Percentiles rank a stretch among this genome's conserved stretches.
phyloP scores from a whole-genome alignment of 2,113 vertebrate genomes.

The Sebastes fasciatus region DNA sequence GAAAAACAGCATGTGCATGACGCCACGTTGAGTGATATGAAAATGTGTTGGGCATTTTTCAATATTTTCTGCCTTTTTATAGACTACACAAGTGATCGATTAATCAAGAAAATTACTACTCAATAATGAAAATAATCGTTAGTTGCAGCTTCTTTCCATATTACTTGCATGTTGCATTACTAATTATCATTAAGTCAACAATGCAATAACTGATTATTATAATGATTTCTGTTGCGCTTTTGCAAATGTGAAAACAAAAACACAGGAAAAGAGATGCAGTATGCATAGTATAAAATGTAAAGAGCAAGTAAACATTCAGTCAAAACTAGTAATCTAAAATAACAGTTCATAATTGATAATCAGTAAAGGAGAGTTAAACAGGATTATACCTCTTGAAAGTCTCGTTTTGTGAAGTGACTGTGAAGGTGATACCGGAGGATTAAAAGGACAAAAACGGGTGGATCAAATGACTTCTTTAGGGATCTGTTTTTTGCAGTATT shows the following conservation, averaged over 20 bases:
- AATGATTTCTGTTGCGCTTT: not conserved
- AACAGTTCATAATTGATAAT: not conserved
- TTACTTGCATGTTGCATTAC: not conserved
- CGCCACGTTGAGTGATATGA: not conserved
- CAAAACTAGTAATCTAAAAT: not conserved
- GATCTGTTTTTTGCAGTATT: slow-evolving; percentile 26
- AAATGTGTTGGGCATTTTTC: not conserved
- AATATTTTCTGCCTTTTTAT: not conserved
- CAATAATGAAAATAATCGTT: not conserved
- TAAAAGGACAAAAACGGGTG: not conserved
- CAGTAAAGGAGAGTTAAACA: not conserved
- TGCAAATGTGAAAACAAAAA: not conserved
- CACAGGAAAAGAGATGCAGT: not conserved
- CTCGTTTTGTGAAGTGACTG: not conserved
- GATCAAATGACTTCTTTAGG: slow-evolving; percentile 2
- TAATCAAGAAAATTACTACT: not conserved
- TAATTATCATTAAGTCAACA: not conserved
- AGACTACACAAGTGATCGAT: not conserved
- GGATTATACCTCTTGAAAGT: not conserved
- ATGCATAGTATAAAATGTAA: not conserved
- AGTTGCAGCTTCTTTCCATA: not conserved
- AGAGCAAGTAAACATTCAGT: not conserved
- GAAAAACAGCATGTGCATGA: no score
- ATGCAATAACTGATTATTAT: no score
- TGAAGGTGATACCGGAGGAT: not conserved